A percentile compares a stretch with the other conserved stretches of the same genome.
Conservation (phyloP, 2,113 vertebrate species). For the Phalacrocorax brasilianus region DNA sequence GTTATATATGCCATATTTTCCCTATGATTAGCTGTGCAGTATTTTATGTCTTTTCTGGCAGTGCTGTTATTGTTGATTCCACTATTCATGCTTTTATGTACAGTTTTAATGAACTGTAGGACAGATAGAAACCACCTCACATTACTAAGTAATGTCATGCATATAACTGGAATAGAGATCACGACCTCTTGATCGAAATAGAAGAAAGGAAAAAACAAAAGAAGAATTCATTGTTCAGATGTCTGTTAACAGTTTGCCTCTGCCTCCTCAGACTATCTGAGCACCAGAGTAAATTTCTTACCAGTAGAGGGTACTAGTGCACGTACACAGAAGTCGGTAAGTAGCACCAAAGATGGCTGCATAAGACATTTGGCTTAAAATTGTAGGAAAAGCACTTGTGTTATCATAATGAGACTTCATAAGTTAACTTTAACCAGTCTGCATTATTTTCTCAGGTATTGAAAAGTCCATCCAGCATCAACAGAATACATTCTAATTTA, state of each 20-base stretch:
- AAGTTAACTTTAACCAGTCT: not conserved
- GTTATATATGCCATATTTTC: slow-evolving; percentile 21
- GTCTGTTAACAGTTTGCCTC: not conserved
- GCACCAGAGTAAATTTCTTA: not conserved
- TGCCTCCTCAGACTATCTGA: not conserved
- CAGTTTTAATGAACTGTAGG: slow-evolving; percentile 33
- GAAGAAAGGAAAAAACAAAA: not conserved
- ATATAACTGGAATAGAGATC: not conserved
- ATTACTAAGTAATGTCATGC: not conserved
- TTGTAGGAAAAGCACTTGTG: not conserved
- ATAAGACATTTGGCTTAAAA: not conserved
- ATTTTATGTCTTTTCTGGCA: slow-evolving; percentile 40
- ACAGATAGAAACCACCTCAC: not conserved
- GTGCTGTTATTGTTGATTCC: slow-evolving; percentile 7
- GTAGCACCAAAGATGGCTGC: slow-evolving; percentile 37
- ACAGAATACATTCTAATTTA: not conserved
- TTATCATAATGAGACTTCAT: not conserved
- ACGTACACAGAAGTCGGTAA: not conserved
- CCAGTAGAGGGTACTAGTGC: slow-evolving; percentile 56
- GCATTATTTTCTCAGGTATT: not conserved
- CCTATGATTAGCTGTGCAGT: not conserved
- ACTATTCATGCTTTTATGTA: not conserved
- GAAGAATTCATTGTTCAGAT: not conserved
- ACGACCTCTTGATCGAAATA: not conserved
- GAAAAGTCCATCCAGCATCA: not conserved